Evolutionary conservation across 1,140 invertebrate genomes (phyloP), one percentile per base, ranked within the genome.

Genomic region (Aphelenchoides fujianensis): DNA sequence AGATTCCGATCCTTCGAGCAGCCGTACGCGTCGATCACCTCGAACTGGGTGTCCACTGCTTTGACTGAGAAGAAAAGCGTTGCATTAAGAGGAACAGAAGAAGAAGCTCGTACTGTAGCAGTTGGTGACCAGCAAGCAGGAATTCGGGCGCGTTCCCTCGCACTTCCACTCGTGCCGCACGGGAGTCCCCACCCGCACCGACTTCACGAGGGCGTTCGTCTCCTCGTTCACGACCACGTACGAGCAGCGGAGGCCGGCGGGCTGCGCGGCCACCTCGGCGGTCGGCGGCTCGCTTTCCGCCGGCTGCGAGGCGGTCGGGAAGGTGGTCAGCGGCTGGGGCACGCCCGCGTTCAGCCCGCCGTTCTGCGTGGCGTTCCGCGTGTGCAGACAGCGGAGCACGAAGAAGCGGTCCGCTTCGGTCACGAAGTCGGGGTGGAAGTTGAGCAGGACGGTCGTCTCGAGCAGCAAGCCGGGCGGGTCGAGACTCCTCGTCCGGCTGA

Each of bases 401-500:
- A 75, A 76, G 12, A 76, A 12, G 31, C 74, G 72, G 31, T 76
- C 74, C 16, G 32, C 77, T 12, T 27, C 72, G 0, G 76, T 76
- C 3, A 76, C 77, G 53, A 76, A 76, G 23, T 80, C 72, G 2
- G 30, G 57, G 62, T 79, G 74, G 48, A 76, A 76, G 16, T 75
- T 79, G 27, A 76, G 59, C 2, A 76, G 32, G 5, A 76, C 77
- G 3, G 72, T 79, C 30, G 74, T 75, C 69, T 76, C 74, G 7
- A 76, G 36, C 0, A 76, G 27, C 36, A 76, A 5, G 2, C 74
- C 74, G 16, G 76, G 77, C 19, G 74, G 74, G 23, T 77, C 53
- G 3, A 76, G n/a, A 12, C 55, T 59, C 48, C 73, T 71, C 12
- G 72, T 55, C n/a, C 9, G 35, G 32, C 27, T 71, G 2, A 31